Evolutionary conservation across 2,113 vertebrate species (phyloP).

Genomic region (Hiodon tergisus): DNA sequence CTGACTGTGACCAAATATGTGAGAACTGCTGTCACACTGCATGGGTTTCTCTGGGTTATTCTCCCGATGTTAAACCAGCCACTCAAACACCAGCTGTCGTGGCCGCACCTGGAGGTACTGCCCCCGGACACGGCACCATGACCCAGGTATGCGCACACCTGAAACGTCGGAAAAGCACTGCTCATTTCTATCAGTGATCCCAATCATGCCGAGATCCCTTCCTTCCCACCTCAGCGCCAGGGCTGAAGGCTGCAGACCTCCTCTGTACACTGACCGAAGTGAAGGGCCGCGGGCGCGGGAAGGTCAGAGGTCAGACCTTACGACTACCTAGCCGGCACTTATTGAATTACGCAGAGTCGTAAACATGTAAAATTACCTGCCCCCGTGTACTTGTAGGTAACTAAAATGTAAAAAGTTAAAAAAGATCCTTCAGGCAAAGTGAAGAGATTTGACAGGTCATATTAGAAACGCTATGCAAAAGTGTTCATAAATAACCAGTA

Average conservation of each 20-base stretch:
- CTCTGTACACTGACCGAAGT: slow-evolving; percentile 21
- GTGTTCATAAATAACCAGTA: slow-evolving; percentile 7
- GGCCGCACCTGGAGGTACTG: not conserved
- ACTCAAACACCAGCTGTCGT: not conserved
- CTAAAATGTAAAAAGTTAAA: not conserved
- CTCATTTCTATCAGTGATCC: no score
- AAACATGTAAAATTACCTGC: not conserved
- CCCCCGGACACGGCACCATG: no score
- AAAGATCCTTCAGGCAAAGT: not conserved
- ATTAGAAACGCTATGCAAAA: no score
- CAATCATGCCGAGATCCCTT: no score
- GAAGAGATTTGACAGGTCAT: not conserved
- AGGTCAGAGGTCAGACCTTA: no score
- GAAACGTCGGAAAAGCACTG: no score
- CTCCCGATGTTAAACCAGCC: not conserved
- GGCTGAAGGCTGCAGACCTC: no score
- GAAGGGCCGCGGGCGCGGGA: not conserved
- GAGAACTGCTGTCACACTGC: not conserved
- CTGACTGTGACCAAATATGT: slow-evolving; percentile 1
- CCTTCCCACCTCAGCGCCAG: no score
- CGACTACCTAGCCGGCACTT: not conserved
- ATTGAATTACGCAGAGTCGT: not conserved
- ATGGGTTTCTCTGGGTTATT: not conserved
- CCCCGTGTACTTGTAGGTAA: not conserved
- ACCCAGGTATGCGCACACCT: no score